Conservation (phyloP, 2,113 vertebrate species). For the Neofelis nebulosa region DNA sequence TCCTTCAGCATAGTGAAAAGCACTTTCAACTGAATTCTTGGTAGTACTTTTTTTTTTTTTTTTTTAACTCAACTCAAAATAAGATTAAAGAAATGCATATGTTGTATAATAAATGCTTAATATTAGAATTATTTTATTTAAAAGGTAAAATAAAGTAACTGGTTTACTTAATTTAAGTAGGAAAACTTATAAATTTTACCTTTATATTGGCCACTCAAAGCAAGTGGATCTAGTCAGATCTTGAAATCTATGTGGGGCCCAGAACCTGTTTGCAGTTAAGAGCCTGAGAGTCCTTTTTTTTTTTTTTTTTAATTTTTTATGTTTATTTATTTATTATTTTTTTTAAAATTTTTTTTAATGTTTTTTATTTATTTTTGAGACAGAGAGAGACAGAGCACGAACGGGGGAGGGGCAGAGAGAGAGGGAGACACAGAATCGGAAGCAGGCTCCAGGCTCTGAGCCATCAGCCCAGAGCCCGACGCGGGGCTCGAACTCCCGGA, state of each 20-base stretch:
- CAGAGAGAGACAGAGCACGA: no score
- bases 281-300: not conserved
- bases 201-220: not conserved
- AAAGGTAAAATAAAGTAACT: not conserved
- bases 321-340: no score
- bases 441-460: no score
- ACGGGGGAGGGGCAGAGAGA: no score
- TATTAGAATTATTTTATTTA: not conserved
- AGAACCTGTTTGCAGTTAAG: not conserved
- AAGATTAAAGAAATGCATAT: not conserved
- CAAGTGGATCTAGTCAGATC: not conserved
- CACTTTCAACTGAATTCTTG: not conserved
- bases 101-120: not conserved
- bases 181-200: not conserved
- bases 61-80: slow-evolving; percentile 7
- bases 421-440: no score
- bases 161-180: not conserved
- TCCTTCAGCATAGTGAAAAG: not conserved
- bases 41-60: not conserved
- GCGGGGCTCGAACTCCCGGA: no score
- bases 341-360: no score
- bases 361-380: no score
- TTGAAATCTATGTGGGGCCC: not conserved
- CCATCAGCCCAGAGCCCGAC: no score
- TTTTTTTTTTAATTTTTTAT: no score